These are phyloP conservation scores for Xyrauchen texanus DNA, from an alignment of 2,113 vertebrate genomes.

Conservation along the genomic window DNA sequence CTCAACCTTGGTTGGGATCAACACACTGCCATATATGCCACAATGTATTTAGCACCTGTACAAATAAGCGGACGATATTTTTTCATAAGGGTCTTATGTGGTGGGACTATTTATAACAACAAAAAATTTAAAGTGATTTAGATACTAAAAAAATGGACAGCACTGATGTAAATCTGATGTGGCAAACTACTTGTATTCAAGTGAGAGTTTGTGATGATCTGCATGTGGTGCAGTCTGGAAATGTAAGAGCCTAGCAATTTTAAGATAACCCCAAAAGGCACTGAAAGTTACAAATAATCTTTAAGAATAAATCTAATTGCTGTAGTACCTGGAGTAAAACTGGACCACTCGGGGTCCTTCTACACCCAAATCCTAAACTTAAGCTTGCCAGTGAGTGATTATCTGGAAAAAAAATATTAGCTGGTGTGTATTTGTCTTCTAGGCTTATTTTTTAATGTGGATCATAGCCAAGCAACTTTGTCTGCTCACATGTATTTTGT, in stretches of 20 bases:
- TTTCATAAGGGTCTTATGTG: neutral
- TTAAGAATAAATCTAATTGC: neutral
- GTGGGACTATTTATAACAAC: too few relatives aligned
- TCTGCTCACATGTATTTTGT: neutral
- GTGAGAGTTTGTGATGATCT: neutral
- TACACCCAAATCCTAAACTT: neutral
- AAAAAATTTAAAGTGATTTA: neutral
- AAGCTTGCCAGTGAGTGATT: neutral
- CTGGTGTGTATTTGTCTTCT: neutral
- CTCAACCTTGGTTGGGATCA: neutral
- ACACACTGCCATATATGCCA: conserved; percentile 1
- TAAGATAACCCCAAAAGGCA: neutral
- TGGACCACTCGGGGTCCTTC: neutral
- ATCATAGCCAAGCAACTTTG: neutral
- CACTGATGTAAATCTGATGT: too few relatives aligned
- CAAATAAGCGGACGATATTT: neutral
- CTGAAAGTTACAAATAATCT: neutral
- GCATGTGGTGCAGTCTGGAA: neutral
- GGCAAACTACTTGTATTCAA: too few relatives aligned
- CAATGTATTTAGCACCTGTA: neutral
- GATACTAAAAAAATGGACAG: neutral
- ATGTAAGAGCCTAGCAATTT: neutral
- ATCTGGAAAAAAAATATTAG: neutral
- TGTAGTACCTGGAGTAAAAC: neutral
- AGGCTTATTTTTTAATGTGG: neutral